Base-by-base conservation (phyloP, 2,888 invertebrate genomes). In the Synergus umbraculus region DNA sequence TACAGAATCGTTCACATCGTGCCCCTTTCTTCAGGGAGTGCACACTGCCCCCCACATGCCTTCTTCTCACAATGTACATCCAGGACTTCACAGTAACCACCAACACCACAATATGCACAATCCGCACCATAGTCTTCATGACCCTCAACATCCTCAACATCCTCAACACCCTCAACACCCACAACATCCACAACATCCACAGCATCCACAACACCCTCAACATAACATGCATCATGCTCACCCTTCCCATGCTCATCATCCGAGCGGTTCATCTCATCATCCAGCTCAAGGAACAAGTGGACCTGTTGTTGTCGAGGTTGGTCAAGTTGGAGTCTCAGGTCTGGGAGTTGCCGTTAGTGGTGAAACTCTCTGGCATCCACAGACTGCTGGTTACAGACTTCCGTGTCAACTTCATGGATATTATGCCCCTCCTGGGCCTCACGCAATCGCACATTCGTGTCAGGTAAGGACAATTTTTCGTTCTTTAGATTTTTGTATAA, bases 371-470 rank as follows among this genome's bases (percentile, higher is more conserved):
- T 91, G 91, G 90, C 84, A 84, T 54, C 90, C 89, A 8, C 91
- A 89, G 67, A 86, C 91, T 46, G 87, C 90, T 15, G 89, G 91
- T 37, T 90, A 91, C 81, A 87, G 91, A 79, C 89, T 91, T 76
- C 90, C 92, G 3, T 91, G 92, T 79, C 91, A 91, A 81, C 86
- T 91, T 76, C 92, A 92, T 67, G 89, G 91, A n/a, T 89, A 92
- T 76, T 92, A 92, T 81, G 85, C 91, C 41, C 90, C 91, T 15
- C 86, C 90, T 15, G 90, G 91, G 49, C 85, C 91, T 46, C 90
- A 91, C 54, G 88, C 91, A 76, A 92, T 92, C 80, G 89, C 91
- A 77, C 91, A 92, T 76, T 89, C 92, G 49, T 92, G 92, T 83
- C 92, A 92, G 90, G 92, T 92, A 86, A 86, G 79, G n/a, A 66